Evolutionary conservation across 2,888 invertebrate species (phyloP), one percentile per base, ranked within the genome.

Genomic region (Phengaris alcon): DNA sequence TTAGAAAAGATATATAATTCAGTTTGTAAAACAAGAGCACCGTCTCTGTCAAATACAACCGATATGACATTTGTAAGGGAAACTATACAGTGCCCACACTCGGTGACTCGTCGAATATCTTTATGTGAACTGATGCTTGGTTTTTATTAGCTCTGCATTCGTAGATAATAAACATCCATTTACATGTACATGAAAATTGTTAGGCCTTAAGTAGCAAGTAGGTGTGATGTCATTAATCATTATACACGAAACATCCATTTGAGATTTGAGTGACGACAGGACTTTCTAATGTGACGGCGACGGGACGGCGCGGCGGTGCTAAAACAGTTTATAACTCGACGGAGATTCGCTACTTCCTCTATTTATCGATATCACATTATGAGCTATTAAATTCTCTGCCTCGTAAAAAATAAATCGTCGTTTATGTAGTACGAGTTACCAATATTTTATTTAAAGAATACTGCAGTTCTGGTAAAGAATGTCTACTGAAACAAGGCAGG

Each of bases 231-330:
- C 64, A 35, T 44, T 64, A 64, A 35, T 64, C 64, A 35, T 44
- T 64, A 64, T 64, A 64, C 64, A 64, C 64, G 64, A 44, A 64
- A 64, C 35, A 44, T 64, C 64, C 64, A 64, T 64, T 64, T 64
- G 64, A 12, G 64, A 44, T 35, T 35, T 4, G 64, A 64, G 35
- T 64, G 64, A 64, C 64, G 64, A 64, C 64, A 64, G 64, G 35
- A 44, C 64, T 64, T 64, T 64, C 59, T 64, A 44, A 64, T 64
- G 64, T 44, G 35, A 35, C 59, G 22, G 59, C 22, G 22, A 59
- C 15, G 59, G 22, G 10, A 59, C 22, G 59, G 15, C 57, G 57
- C 57, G 57, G n/a, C 10, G 10, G 9, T 59, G 59, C 22, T 64
- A 52, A 52, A 52, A 12, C 10, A 52, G 52, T 52, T 52, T 12